Base-by-base conservation (phyloP, 2,888 invertebrate species). In the Andrena marginata region DNA sequence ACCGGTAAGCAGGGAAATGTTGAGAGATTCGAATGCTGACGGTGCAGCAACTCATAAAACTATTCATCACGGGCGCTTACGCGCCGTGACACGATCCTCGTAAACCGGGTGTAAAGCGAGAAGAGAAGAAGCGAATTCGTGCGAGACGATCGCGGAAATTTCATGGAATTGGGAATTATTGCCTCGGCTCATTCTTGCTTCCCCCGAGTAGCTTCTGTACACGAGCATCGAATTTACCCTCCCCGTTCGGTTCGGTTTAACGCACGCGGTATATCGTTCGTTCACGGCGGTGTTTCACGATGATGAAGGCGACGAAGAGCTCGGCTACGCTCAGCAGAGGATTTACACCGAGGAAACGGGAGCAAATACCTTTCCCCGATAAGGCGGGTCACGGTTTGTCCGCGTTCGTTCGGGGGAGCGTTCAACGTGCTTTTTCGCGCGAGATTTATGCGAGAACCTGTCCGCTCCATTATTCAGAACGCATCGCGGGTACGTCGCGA, bases 381-480 rank as follows among this genome's bases (percentile, higher is more conserved):
- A 73, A 63, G 63, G 63, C 35, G 72, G 76, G 65, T 54, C 76
- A 35, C 80, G 31, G 56, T 59, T 64, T 42, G 51, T 59, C 20
- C 31, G 29, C 13, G 51, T 33, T 63, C 49, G n/a, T 49, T 20
- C 29, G n/a, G 16, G 8, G 0, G 48, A 35, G 16, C 67, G 71
- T 62, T 20, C 64, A 20, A 42, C 64, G 56, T 49, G 51, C 56
- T 56, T 31, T 64, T 63, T 20, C n/a, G 2, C n/a, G 13, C 33
- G 72, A 42, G 69, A 74, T 79, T 77, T 70, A 69, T 74, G 56
- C 49, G 10, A 63, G 67, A 16, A 6, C 16, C 23, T 7, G 35
- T 5, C 2, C 42, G 13, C 63, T 80, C 54, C 72, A 59, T 82
- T 82, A 80, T 76, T 71, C 80, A 51, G 8, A 67, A 60, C 67